phyloP scores from a whole-genome alignment of 2,113 vertebrate species.

The Semicossyphus pulcher region DNA sequence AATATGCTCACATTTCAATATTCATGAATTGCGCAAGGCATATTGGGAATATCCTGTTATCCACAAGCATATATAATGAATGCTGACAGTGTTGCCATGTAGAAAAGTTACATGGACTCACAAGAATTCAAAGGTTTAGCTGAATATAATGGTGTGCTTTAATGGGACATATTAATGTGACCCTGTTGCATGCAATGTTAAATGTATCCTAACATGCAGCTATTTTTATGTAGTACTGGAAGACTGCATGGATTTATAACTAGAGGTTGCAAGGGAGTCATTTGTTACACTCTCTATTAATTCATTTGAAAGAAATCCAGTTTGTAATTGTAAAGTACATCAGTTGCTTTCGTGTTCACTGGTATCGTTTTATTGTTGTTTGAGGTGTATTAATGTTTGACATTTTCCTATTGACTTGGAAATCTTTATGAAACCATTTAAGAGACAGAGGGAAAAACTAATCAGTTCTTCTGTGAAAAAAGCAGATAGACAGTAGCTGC shows the following conservation, averaged over 20 bases:
- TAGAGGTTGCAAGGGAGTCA: no score
- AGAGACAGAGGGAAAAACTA: background rate
- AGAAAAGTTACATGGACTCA: constrained; percentile 4
- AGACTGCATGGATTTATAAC: no score
- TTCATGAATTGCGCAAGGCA: constrained; percentile 34
- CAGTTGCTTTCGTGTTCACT: no score
- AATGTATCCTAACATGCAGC: no score
- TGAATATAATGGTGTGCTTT: background rate
- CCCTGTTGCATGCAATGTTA: no score
- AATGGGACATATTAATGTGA: no score
- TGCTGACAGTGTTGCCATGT: constrained; percentile 23
- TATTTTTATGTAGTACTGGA: no score
- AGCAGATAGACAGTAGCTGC: background rate
- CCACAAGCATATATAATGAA: constrained; percentile 24
- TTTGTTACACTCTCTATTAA: background rate
- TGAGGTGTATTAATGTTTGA: background rate
- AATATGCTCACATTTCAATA: constrained; percentile 53
- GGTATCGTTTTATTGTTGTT: background rate
- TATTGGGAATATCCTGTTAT: constrained; percentile 36
- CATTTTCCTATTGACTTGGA: constrained; percentile 1
- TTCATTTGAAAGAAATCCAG: background rate
- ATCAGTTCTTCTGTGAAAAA: constrained; percentile 17
- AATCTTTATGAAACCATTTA: background rate
- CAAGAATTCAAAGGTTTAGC: background rate
- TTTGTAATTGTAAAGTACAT: background rate